These are phyloP conservation scores for Epicauta chinensis DNA, from an alignment of 1,140 invertebrate genomes.

Conservation along the genomic window DNA sequence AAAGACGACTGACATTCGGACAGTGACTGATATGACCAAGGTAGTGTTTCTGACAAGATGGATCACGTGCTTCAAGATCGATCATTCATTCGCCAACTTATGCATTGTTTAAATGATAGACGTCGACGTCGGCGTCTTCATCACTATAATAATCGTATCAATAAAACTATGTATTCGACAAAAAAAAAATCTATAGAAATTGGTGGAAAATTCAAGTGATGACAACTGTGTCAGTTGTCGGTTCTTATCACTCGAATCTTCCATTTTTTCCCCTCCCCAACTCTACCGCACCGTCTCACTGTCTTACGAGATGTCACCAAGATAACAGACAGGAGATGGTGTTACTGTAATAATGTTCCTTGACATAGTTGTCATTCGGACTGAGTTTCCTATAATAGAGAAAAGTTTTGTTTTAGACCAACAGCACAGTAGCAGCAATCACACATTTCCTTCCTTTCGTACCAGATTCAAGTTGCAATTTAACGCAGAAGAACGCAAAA, in stretches of 20 bases:
- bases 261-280: neutral
- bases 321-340: conserved; percentile 29
- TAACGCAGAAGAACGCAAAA: no score
- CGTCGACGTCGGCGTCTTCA: no score
- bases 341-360: conserved; percentile 32
- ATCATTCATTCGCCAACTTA: conserved; percentile 17
- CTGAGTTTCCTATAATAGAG: conserved; percentile 27
- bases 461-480: no score
- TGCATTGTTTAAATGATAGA: conserved; percentile 9
- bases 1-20: neutral
- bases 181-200: no score
- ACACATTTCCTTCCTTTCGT: no score
- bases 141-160: no score
- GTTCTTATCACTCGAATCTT: neutral
- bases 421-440: no score
- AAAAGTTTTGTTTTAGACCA: conserved; percentile 34
- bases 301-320: conserved; percentile 22
- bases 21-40: conserved; percentile 15
- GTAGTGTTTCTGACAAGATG: conserved; percentile 16
- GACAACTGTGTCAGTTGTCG: neutral
- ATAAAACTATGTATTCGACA: no score
- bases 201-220: no score
- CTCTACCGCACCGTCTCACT: conserved; percentile 9
- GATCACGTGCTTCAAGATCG: conserved; percentile 13
- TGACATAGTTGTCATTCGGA: conserved; percentile 34